Percentiles rank a stretch among this genome's conserved stretches.
Conservation (phyloP, 2,797 vertebrate genomes). For the Darevskia mixta region DNA sequence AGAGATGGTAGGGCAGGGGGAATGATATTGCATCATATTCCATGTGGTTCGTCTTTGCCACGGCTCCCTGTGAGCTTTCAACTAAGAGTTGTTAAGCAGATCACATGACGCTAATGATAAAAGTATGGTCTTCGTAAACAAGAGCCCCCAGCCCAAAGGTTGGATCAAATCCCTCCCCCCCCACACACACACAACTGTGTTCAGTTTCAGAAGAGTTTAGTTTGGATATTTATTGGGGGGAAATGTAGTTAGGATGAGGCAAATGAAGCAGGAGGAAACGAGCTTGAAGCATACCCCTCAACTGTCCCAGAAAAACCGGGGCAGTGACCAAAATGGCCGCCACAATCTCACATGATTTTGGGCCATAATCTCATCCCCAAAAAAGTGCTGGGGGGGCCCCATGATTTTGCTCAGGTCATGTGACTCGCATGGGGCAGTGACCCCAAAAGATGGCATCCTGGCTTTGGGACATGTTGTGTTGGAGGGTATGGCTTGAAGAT, state of each 20-base stretch:
- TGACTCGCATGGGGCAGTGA: too few species aligned
- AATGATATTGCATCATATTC: neutral
- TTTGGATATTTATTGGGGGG: constrained; percentile 44
- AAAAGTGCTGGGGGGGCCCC: too few species aligned
- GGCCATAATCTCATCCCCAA: too few species aligned
- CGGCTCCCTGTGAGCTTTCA: rapidly evolving
- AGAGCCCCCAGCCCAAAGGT: neutral
- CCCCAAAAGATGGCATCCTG: too few species aligned
- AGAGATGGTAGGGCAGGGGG: neutral
- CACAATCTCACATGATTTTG: too few species aligned
- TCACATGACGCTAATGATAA: neutral
- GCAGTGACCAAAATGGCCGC: too few species aligned
- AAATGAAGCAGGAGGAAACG: neutral
- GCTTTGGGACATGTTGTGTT: too few species aligned
- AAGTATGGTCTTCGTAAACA: neutral
- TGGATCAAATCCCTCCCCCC: neutral
- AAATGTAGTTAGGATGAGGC: constrained; percentile 3
- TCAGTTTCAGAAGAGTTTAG: neutral
- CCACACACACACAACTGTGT: neutral
- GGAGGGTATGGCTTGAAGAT: neutral
- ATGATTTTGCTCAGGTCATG: too few species aligned
- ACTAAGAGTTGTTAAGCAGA: neutral
- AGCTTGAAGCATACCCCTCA: too few species aligned
- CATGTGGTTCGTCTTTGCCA: neutral
- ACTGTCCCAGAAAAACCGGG: too few species aligned